phyloP scores from a whole-genome alignment of 2,888 invertebrate species.

The Dryococelus australis region DNA sequence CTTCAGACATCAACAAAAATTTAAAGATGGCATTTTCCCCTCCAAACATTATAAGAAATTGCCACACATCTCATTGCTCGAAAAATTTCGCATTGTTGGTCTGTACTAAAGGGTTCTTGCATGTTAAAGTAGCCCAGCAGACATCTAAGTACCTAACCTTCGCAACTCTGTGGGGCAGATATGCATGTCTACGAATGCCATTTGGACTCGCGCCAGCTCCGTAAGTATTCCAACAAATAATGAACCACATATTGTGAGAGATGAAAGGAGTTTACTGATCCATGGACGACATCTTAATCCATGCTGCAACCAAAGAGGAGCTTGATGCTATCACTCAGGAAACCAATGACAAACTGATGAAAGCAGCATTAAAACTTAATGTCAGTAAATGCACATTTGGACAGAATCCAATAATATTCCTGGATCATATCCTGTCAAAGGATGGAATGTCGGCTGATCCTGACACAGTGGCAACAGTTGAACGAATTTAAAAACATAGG shows the following conservation, averaged over 20 bases:
- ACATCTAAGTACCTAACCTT: background rate
- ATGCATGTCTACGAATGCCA: background rate
- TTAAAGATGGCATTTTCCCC: background rate
- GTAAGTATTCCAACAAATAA: background rate
- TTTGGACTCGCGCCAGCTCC: background rate
- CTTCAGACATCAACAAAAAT: background rate
- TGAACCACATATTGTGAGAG: background rate
- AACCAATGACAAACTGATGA: background rate
- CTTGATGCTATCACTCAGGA: background rate
- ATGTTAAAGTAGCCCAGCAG: background rate
- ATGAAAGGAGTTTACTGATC: background rate
- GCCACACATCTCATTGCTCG: background rate
- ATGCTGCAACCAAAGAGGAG: background rate
- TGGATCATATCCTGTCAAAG: background rate
- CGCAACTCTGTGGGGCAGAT: background rate
- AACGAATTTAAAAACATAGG: background rate
- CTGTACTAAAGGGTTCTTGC: background rate
- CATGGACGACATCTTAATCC: background rate
- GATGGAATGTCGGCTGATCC: background rate
- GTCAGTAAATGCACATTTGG: background rate
- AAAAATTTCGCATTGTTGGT: background rate
- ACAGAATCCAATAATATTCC: background rate
- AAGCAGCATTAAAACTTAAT: background rate
- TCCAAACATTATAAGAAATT: background rate
- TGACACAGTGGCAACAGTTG: background rate